Evolutionary conservation across 37 sponge, comb jelly and placozoan species (phyloP), one percentile per base, ranked within the genome.

Genomic region (Bolinopsis microptera): DNA sequence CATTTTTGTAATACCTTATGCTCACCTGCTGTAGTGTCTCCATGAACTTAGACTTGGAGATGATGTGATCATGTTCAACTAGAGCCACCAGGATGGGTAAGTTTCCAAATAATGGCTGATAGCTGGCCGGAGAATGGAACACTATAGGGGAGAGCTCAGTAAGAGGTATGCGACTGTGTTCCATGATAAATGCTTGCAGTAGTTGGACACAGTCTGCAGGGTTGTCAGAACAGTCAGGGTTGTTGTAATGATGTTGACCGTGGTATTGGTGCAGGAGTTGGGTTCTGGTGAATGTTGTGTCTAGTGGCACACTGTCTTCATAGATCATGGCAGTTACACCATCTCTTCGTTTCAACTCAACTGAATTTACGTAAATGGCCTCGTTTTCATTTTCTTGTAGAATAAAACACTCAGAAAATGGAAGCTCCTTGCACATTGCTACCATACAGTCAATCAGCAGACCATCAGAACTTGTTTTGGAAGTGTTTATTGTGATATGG

Each of bases 391-490:
- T 25, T 26, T 38, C 90, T 27, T 27, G 26, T n/a, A 41, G 1
- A 30, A 86, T 86, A 40, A 86, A 86, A 86, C 90, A 86, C 26
- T 86, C 90, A 28, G 61, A 39, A 27, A 36, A 86, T 2, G 90
- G 2, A 38, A 86, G 90, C 90, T 33, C 24, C 30, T 86, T 86
- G 31, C 90, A 86, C 26, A 86, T 25, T 1, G 35, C n/a, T 26
- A 33, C 61, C 90, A 86, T 41, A 23, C 90, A 86, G 61, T 34
- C 48, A 0, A 41, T 9, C 9, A 8, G 24, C 0, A 86, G 3
- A 18, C 35, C 36, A 27, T 86, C 90, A 2, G 32, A 23, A 40
- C 26, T 40, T 0, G 3, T 40, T 13, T 27, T 22, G 2, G 61
- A 5, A 39, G 90, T 39, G 23, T 2, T 86, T 25, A 86, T 41